A percentile compares a stretch with the other conserved stretches of the same genome.
These are phyloP conservation scores for Diorhabda sublineata DNA, from an alignment of 1,140 invertebrate genomes.

Conservation along the genomic window DNA sequence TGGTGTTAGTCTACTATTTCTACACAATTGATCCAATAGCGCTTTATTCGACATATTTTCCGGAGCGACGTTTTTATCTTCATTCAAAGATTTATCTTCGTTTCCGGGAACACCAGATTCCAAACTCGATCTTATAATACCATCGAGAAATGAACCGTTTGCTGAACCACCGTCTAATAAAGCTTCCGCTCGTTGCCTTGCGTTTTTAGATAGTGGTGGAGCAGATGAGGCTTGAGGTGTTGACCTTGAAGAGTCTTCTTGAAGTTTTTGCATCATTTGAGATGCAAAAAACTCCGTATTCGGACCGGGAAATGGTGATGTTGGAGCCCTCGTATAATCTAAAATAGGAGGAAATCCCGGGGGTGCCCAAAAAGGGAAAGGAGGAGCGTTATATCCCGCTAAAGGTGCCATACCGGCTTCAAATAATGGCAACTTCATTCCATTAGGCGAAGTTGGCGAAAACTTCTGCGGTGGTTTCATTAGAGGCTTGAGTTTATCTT, in stretches of 20 bases:
- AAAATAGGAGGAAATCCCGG: slow-evolving; percentile 51
- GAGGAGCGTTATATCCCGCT: slow-evolving; percentile 48
- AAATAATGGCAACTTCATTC: slow-evolving; percentile 64
- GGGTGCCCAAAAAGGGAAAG: slow-evolving; percentile 62
- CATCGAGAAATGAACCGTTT: slow-evolving; percentile 70
- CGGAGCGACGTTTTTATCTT: slow-evolving; percentile 45
- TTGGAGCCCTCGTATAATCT: slow-evolving; percentile 48
- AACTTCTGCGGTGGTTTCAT: slow-evolving; percentile 61
- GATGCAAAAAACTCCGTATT: slow-evolving; percentile 69
- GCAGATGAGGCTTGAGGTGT: slow-evolving; percentile 35
- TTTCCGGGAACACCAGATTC: slow-evolving; percentile 56
- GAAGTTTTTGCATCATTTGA: slow-evolving; percentile 74
- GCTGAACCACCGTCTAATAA: slow-evolving; percentile 58
- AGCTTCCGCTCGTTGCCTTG: slow-evolving; percentile 58
- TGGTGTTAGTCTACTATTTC: slow-evolving; percentile 57
- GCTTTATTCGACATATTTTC: slow-evolving; percentile 59
- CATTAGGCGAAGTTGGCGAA: slow-evolving; percentile 61
- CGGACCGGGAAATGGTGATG: slow-evolving; percentile 50
- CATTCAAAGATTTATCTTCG: slow-evolving; percentile 38
- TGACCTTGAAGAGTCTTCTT: slow-evolving; percentile 55
- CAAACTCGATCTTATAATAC: slow-evolving; percentile 73
- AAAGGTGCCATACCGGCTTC: slow-evolving; percentile 41
- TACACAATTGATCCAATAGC: slow-evolving; percentile 66
- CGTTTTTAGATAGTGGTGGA: slow-evolving; percentile 51
- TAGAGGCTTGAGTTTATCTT: slow-evolving; percentile 42